Evolutionary conservation across 2,888 invertebrate species (phyloP).

Genomic region (Mythimna ferrago): DNA sequence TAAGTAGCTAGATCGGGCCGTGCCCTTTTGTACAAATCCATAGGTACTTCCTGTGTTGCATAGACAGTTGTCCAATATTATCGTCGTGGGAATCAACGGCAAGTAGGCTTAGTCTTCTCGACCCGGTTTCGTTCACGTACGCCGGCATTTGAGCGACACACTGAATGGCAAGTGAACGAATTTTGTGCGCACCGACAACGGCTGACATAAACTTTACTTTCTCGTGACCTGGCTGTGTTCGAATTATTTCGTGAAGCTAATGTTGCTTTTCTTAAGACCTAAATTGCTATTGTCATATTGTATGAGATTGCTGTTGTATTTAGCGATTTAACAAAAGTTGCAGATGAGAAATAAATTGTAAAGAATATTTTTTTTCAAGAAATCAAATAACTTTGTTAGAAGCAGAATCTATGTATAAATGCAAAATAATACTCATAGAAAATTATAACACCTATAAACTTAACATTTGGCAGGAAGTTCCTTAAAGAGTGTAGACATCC

Average conservation of each 20-base stretch:
- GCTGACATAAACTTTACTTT: constrained; percentile 75
- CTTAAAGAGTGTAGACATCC: too few relatives aligned
- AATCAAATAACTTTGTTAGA: neutral
- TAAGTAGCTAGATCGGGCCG: too few relatives aligned
- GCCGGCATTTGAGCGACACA: constrained; percentile 64
- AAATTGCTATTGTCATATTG: constrained; percentile 14
- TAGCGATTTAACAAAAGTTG: neutral
- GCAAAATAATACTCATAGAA: too few relatives aligned
- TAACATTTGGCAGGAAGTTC: too few relatives aligned
- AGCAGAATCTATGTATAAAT: neutral
- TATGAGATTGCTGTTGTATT: neutral
- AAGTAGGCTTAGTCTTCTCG: constrained; percentile 73
- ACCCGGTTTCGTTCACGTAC: constrained; percentile 82
- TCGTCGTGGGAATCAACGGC: constrained; percentile 57
- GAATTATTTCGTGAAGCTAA: constrained; percentile 39
- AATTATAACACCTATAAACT: too few relatives aligned
- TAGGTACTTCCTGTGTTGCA: constrained; percentile 37
- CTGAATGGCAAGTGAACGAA: constrained; percentile 77
- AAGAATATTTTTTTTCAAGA: neutral
- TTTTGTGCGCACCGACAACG: constrained; percentile 72
- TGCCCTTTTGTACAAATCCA: constrained; percentile 22
- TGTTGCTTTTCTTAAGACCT: constrained; percentile 28
- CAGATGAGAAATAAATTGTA: neutral
- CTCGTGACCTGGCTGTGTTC: constrained; percentile 69
- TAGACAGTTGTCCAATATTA: constrained; percentile 49